These are phyloP conservation scores for Brachypteracias leptosomus DNA, from an alignment of 2,113 vertebrate species.

Conservation along the genomic window DNA sequence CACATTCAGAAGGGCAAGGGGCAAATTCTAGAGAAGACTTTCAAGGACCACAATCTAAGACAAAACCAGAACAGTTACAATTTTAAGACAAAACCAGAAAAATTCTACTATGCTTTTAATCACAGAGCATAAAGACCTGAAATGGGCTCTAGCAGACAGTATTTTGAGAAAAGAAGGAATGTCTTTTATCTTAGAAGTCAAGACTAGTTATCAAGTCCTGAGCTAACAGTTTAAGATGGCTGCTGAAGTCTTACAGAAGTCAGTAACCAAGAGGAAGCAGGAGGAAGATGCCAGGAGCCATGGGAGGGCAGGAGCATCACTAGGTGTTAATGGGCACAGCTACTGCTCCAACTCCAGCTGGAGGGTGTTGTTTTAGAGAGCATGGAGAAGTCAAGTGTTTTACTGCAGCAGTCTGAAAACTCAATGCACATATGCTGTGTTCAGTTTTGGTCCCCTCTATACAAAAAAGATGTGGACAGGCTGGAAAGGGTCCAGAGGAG, in stretches of 20 bases:
- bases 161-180: background rate
- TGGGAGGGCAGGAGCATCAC: background rate
- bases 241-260: background rate
- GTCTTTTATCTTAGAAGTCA: background rate
- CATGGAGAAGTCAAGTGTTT: background rate
- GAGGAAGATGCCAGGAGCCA: background rate
- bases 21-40: background rate
- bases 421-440: background rate
- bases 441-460: too few species aligned
- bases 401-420: background rate
- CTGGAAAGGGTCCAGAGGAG: too few species aligned
- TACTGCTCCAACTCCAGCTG: background rate
- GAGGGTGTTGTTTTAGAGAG: rapidly evolving
- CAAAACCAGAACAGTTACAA: background rate
- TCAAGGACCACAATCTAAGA: background rate
- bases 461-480: too few species aligned
- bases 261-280: background rate
- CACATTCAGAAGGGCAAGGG: background rate
- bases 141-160: background rate
- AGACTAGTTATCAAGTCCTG: background rate
- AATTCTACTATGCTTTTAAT: background rate
- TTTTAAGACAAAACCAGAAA: background rate
- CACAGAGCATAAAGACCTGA: background rate
- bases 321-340: background rate
- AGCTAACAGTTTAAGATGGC: background rate